Evolutionary conservation across 2,113 vertebrate species (phyloP), one percentile per base, ranked within the genome.

Genomic region (Reinhardtius hippoglossoides): DNA sequence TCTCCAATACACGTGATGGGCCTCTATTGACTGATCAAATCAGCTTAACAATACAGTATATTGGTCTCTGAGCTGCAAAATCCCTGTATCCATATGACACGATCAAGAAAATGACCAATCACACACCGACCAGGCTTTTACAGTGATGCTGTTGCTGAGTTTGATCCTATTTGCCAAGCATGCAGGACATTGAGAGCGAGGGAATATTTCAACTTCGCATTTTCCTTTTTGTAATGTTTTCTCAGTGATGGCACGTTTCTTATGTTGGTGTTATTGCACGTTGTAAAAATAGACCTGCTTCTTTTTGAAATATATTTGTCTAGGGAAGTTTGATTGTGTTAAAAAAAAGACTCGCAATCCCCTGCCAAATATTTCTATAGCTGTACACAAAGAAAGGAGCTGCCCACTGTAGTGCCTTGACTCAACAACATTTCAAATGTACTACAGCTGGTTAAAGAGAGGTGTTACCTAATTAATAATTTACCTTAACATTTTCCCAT

Each of bases 31-130:
- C 31, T 31, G 31, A 31, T 31, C 31, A 31, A 31, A 31, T 31
- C 6, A 7, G 31, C 31, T 7, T 31, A 31, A 31, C 31, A 8
- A 6, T 31, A 31, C 6, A 31, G 31, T 31, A 6, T 31, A 31
- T 31, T 31, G 31, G 31, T 31, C 31, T 31, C 31, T 31, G 31
- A 31, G 31, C 31, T 31, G 31, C 31, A 67, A 37, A 37, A 37
- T 37, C 8, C 2, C 35, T 37, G 35, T 9, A 37, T 37, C 35
- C 35, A 35, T 9, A 18, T 60, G 24, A 71, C 67, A 62, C 83
- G 76, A 87, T 79, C 58, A 37, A 37, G 42, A 63, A 40, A 78
- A 21, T 75, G 78, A 87, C 67, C 35, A 37, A 71, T 71, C 44
- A 73, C 71, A 61, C 62, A 76, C 66, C 65, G 54, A 46, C 3